A percentile compares a stretch with the other conserved stretches of the same genome.
These are phyloP conservation scores for Mirza zaza DNA, from an alignment of 2,113 vertebrate genomes.

Conservation along the genomic window DNA sequence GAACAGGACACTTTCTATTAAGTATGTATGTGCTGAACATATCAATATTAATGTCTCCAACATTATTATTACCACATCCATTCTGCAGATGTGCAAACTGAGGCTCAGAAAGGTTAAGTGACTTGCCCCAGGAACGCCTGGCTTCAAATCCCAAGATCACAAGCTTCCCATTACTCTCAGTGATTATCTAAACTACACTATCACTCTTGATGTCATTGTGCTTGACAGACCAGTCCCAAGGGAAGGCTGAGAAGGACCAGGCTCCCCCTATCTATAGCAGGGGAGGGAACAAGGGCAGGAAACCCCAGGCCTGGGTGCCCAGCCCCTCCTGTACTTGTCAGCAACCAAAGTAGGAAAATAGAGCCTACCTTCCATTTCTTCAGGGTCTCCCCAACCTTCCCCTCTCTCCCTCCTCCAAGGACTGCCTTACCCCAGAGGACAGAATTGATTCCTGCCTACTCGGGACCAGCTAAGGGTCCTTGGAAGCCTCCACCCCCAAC, in stretches of 20 bases:
- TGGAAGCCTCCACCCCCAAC: background rate
- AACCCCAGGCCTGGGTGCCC: background rate
- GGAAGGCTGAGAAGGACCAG: background rate
- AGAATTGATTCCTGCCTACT: background rate
- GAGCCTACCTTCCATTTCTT: background rate
- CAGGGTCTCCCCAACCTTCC: background rate
- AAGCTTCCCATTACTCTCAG: background rate
- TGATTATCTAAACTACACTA: background rate
- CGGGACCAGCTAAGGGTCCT: background rate
- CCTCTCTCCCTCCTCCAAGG: background rate
- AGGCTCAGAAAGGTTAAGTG: background rate
- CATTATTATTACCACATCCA: background rate
- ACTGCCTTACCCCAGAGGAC: background rate
- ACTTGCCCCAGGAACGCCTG: background rate
- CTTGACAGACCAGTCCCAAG: background rate
- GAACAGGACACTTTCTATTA: background rate
- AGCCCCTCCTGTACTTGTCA: background rate
- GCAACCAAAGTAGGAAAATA: background rate
- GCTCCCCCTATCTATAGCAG: background rate
- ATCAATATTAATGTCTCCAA: background rate
- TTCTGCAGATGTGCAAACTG: constrained; percentile 49
- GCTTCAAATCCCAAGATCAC: constrained; percentile 24
- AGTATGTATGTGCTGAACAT: background rate
- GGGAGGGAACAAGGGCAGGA: background rate
- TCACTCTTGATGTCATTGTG: background rate